phyloP scores from a whole-genome alignment of 2,113 vertebrate genomes.

The Hydropotes inermis region DNA sequence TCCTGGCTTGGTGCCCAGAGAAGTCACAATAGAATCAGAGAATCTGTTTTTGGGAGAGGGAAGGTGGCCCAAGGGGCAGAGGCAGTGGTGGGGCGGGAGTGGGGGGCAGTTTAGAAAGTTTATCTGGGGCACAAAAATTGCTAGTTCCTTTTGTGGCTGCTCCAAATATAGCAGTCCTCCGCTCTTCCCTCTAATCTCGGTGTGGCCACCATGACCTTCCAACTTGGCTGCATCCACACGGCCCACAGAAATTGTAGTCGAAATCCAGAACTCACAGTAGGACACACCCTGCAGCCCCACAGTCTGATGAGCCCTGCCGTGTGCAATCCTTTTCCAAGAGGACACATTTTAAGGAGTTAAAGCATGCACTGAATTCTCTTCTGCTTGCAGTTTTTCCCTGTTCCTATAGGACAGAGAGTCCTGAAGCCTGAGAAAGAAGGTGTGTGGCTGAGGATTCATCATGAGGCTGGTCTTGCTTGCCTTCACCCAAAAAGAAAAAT shows the following conservation, averaged over 20 bases:
- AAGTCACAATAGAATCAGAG: not conserved
- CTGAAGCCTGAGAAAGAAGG: not conserved
- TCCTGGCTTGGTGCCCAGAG: not conserved
- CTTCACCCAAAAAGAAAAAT: not conserved
- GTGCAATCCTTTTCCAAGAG: not conserved
- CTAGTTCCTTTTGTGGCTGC: conserved; percentile 54
- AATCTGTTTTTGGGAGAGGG: not conserved
- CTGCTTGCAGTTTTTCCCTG: not conserved
- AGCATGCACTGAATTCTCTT: not conserved
- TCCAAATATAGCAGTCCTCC: conserved; percentile 54
- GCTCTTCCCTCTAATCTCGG: conserved; percentile 47
- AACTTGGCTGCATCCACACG: not conserved
- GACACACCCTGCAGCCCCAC: not conserved
- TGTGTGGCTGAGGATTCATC: not conserved
- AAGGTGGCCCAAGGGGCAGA: not conserved
- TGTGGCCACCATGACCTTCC: not conserved
- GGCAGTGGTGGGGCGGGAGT: not conserved
- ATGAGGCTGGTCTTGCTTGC: not conserved
- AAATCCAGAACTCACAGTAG: not conserved
- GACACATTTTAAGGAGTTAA: not conserved
- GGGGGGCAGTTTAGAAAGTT: not conserved
- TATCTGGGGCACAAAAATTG: conserved; percentile 50
- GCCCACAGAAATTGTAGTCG: not conserved
- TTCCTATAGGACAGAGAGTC: not conserved
- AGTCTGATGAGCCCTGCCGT: not conserved